Base-by-base conservation (phyloP, 2,888 invertebrate genomes). In the Caradrina clavipalpis region DNA sequence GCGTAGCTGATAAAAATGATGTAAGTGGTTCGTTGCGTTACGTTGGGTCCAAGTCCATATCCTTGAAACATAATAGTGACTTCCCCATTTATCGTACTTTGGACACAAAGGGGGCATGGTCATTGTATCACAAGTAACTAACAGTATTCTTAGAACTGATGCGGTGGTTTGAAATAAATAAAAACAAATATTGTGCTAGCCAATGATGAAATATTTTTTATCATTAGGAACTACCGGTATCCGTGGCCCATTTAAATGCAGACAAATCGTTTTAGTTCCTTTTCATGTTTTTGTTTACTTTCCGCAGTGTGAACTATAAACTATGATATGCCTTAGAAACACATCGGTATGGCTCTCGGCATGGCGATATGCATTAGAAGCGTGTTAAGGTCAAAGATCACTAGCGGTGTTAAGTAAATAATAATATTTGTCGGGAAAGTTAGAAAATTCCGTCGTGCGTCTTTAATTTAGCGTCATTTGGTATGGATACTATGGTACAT, bases 121-220 rank as follows among this genome's bases (percentile, higher is more conserved):
- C 73, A 17, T 73, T 73, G 59, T 55, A 55, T 47, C 26, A 1
- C 10, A 39, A 42, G 21, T 55, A 21, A 50, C 26, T 47, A 50
- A 22, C 1, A 72, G 54, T 35, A 39, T 17, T 70, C 39, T 11
- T 45, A 47, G 50, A 56, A 64, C 15, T 73, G 73, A 64, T 59
- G 79, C 78, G 64, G 73, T 8, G 59, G 58, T 8, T 31, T 7
- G 64, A 72, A 64, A 22, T 49, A 73, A 50, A 59, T 55, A 47
- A 78, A 45, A 50, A 59, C 51, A 47, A 78, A 45, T 79, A 53
- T 79, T 53, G 74, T 31, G 79, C 51, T 79, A 75, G 21, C 17
- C 5, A 21, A 42, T 78, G 74, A 74, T 39, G 55, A 57, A 77
- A 26, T 63, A 22, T 50, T 63, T 39, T 63, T 50, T 45, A 57